Conservation (phyloP, 92 coral and sea anemone genomes). For the Epizoanthus rinbou region DNA sequence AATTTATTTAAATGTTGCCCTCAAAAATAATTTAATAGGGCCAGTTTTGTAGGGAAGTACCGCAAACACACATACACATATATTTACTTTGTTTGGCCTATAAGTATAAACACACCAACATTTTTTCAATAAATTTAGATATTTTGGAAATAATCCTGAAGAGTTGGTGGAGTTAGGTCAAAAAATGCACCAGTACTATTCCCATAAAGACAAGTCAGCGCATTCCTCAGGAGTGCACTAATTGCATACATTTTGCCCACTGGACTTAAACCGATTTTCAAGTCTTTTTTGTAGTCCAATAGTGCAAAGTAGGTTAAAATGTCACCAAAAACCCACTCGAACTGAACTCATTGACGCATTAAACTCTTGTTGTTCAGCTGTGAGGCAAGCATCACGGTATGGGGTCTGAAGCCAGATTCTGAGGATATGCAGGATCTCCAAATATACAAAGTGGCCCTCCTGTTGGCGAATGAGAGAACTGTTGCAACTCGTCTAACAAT, state of each 20-base stretch:
- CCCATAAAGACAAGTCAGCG: conserved; percentile 16
- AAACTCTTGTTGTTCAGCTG: conserved; percentile 35
- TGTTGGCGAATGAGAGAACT: conserved; percentile 18
- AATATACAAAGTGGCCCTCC: conserved; percentile 39
- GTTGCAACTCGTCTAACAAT: conserved; percentile 20
- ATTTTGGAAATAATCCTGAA: conserved; percentile 4
- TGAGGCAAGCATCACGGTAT: conserved; percentile 17
- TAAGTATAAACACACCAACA: too few relatives aligned
- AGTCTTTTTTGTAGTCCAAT: conserved; percentile 9
- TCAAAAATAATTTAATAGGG: too few relatives aligned
- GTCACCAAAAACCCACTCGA: conserved; percentile 28
- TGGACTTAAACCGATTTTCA: conserved; percentile 10
- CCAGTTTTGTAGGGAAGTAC: too few relatives aligned
- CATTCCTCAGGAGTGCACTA: conserved; percentile 32
- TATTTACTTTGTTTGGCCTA: too few relatives aligned
- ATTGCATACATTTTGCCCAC: conserved; percentile 14
- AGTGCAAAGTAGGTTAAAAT: neutral
- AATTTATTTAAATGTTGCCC: too few relatives aligned
- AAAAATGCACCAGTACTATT: conserved; percentile 1
- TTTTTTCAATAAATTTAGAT: neutral
- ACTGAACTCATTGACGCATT: conserved; percentile 48
- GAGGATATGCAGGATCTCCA: conserved; percentile 50
- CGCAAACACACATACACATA: too few relatives aligned
- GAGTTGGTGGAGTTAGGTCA: conserved; percentile 10
- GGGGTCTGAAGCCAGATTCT: conserved; percentile 33